Base-by-base conservation (phyloP, 2,888 invertebrate species). In the Caenorhabditis uteleia region DNA sequence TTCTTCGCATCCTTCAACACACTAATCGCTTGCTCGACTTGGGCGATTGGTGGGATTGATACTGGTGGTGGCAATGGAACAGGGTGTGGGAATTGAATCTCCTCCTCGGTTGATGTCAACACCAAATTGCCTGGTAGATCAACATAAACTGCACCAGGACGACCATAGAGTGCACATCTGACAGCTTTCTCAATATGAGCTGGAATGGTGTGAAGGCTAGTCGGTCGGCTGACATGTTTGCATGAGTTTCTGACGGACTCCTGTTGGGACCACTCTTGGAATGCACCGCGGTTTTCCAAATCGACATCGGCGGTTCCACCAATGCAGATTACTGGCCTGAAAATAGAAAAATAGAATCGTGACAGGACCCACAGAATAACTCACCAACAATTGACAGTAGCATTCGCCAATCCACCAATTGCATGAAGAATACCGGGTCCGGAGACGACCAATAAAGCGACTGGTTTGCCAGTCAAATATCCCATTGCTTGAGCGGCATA, bases 401-500 rank as follows among this genome's bases (percentile, higher is more conserved):
- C 94, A 87, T 97, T 97, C 14, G 95, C 94, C 91, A 97, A 91
- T 25, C 95, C 95, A 50, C 92, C 93, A 53, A 91, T 88, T 33
- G 91, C 91, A 85, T 97, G 94, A 2, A 97, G 86, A 7, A 95
- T 85, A 12, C 95, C 97, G 1, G 97, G 97, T 0, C 97, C 97
- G 2, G 94, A 93, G 10, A 97, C 95, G 6, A 91, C 92, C 40
- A 97, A 86, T 79, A 94, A 93, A 27, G 90, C 93, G 21, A 84
- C 87, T 31, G 87, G 87, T 54, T 85, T 85, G 67, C 66, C 89
- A 51, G 94, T 95, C 59, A 95, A 86, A 83, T 91, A 95, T 5
- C 95, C 95, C 80, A 94, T 90, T 4, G 93, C 95, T 85, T 95
- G 95, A 12, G 95, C 95, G 21, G 95, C 95, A 85, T 97, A 97